Percentiles rank a stretch among this genome's conserved stretches.
Conservation (phyloP, 1,140 invertebrate genomes). For the Varroa destructor region DNA sequence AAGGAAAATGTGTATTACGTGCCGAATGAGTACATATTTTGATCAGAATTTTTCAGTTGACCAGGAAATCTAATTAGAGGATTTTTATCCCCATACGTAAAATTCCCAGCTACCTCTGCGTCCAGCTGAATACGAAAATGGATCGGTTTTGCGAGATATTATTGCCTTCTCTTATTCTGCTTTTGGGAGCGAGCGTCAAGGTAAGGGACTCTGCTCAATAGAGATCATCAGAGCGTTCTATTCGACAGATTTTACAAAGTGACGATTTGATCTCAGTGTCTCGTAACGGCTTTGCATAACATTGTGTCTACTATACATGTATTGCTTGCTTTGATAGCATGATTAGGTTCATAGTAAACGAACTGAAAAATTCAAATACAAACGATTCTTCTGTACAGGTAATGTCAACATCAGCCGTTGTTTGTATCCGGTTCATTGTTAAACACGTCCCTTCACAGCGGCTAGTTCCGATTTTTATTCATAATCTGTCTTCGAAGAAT, state of each 20-base stretch:
- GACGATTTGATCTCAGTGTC: too few relatives aligned
- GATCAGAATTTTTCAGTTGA: too few relatives aligned
- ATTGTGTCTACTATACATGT: too few relatives aligned
- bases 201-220: neutral
- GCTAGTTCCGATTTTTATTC: conserved; percentile 70
- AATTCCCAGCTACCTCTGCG: conserved; percentile 9
- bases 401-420: conserved; percentile 73
- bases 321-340: too few relatives aligned
- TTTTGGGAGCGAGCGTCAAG: conserved; percentile 10
- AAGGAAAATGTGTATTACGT: too few relatives aligned
- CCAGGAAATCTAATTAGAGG: too few relatives aligned
- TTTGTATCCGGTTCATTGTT: conserved; percentile 77
- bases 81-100: conserved; percentile 16
- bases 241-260: neutral
- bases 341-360: too few relatives aligned
- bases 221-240: neutral
- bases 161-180: conserved; percentile 9
- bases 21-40: too few relatives aligned
- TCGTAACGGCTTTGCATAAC: too few relatives aligned
- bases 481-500: conserved; percentile 65
- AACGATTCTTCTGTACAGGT: conserved; percentile 47
- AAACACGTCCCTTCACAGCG: conserved; percentile 64
- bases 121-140: conserved; percentile 27
- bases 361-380: too few relatives aligned
- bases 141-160: conserved; percentile 5